A percentile compares a stretch with the other conserved stretches of the same genome.
phyloP scores from a whole-genome alignment of 2,113 vertebrate species.

The Rhizomys pruinosus region DNA sequence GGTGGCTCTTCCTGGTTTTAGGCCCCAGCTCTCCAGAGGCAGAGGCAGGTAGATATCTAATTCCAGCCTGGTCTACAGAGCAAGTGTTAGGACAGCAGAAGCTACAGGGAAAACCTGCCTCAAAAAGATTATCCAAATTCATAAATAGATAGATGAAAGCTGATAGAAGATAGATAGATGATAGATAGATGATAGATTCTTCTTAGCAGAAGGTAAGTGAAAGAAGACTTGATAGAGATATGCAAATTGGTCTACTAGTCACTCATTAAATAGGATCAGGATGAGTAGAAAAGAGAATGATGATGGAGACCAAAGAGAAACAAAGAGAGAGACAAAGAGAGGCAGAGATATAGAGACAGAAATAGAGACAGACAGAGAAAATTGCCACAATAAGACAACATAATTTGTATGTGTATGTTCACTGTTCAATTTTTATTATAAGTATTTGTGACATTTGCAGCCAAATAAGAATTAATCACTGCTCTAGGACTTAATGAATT shows the following conservation, averaged over 20 bases:
- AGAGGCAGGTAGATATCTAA: too few relatives aligned
- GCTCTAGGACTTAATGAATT: neutral
- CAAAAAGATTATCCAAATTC: too few relatives aligned
- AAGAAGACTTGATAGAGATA: neutral
- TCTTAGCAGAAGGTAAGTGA: neutral
- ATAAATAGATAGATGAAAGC: too few relatives aligned
- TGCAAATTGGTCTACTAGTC: too few relatives aligned
- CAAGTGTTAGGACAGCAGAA: too few relatives aligned
- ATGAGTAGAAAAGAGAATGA: accelerated
- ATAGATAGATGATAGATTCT: too few relatives aligned
- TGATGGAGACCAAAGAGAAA: neutral
- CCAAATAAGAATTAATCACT: neutral
- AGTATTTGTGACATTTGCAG: neutral
- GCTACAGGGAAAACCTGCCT: too few relatives aligned
- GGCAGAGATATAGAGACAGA: neutral
- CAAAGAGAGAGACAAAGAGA: neutral
- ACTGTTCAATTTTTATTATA: neutral
- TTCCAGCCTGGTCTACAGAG: too few relatives aligned
- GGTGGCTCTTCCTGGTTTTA: too few relatives aligned
- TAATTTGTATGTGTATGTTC: too few relatives aligned
- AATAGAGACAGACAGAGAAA: neutral
- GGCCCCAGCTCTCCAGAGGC: too few relatives aligned
- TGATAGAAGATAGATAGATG: too few relatives aligned
- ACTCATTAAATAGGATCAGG: neutral
- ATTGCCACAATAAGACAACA: neutral